A percentile compares a stretch with the other conserved stretches of the same genome.
Evolutionary conservation across 2,797 vertebrate genomes (phyloP).

Genomic region (Ibycter americanus): DNA sequence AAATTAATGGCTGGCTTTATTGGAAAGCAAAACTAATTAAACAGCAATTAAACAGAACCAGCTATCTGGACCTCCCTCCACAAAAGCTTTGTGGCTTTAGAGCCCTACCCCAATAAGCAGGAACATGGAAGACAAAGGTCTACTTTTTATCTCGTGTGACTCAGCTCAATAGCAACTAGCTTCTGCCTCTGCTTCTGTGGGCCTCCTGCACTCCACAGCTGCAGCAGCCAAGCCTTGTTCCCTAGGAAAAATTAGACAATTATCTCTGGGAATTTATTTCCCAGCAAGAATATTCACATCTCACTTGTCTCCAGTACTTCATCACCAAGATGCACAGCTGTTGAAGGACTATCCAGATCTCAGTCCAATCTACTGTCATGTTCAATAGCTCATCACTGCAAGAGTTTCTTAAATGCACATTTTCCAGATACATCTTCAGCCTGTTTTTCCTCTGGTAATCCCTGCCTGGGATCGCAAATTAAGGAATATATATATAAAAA

Average conservation of each 20-base stretch:
- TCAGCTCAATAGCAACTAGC: conserved; percentile 36
- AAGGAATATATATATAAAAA: neutral
- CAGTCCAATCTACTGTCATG: conserved; percentile 56
- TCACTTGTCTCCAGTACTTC: conserved; percentile 55
- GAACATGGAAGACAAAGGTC: neutral
- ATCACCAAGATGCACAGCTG: conserved; percentile 58
- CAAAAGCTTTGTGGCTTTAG: neutral
- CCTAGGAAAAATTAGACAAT: conserved; percentile 40
- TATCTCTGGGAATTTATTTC: conserved; percentile 65
- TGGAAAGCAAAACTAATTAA: neutral
- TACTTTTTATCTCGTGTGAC: neutral
- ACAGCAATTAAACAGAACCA: neutral
- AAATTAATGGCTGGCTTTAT: neutral
- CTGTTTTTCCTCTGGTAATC: conserved; percentile 21
- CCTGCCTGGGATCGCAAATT: conserved; percentile 15
- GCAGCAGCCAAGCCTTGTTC: conserved; percentile 37
- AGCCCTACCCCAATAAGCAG: neutral
- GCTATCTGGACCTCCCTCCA: neutral
- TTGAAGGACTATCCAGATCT: conserved; percentile 66
- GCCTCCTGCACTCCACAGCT: conserved; percentile 38
- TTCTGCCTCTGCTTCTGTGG: conserved; percentile 61
- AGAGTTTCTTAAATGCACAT: neutral
- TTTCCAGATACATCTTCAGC: conserved; percentile 12
- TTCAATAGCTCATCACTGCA: conserved; percentile 48
- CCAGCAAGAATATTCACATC: conserved; percentile 51